Percentiles rank a stretch among this genome's conserved stretches.
Evolutionary conservation across 2,888 invertebrate species (phyloP).

Genomic region (Thera britannica): DNA sequence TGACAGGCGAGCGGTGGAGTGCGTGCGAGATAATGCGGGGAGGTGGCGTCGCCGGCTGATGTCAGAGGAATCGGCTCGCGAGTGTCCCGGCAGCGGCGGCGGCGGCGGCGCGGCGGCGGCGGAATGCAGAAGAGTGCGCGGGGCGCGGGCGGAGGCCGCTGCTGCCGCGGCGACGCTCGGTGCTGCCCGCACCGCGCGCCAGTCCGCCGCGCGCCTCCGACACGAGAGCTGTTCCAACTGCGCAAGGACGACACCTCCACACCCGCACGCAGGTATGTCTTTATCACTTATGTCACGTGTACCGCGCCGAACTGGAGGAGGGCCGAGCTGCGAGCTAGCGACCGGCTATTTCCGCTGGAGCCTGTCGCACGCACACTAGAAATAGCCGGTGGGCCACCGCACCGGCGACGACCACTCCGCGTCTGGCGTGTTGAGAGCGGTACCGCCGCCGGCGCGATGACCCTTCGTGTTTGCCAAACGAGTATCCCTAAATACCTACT

Average conservation of each 20-base stretch:
- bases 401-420: conserved; percentile 52
- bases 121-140: conserved; percentile 66
- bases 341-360: conserved; percentile 49
- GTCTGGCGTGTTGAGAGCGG: conserved; percentile 52
- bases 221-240: conserved; percentile 72
- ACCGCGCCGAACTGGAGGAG: conserved; percentile 37
- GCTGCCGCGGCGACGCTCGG: conserved; percentile 72
- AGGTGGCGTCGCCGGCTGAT: conserved; percentile 65
- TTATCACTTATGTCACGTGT: conserved; percentile 52
- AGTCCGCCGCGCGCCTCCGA: conserved; percentile 82
- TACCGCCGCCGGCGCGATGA: conserved; percentile 61
- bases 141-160: conserved; percentile 72
- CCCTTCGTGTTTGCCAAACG: conserved; percentile 67
- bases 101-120: conserved; percentile 64
- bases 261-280: conserved; percentile 75
- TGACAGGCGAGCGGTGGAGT: conserved; percentile 61
- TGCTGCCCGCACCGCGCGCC: conserved; percentile 68
- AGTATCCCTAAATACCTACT: conserved; percentile 77
- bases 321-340: conserved; percentile 18
- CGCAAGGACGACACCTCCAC: conserved; percentile 59
- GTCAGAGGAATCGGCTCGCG: conserved; percentile 67
- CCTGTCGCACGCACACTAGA: conserved; percentile 52
- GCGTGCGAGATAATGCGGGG: conserved; percentile 64
- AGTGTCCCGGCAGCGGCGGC: conserved; percentile 56
- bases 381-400: conserved; percentile 60